Evolutionary conservation across 2,888 invertebrate species (phyloP), one percentile per base, ranked within the genome.

Genomic region (Drosophila kambysellisi): DNA sequence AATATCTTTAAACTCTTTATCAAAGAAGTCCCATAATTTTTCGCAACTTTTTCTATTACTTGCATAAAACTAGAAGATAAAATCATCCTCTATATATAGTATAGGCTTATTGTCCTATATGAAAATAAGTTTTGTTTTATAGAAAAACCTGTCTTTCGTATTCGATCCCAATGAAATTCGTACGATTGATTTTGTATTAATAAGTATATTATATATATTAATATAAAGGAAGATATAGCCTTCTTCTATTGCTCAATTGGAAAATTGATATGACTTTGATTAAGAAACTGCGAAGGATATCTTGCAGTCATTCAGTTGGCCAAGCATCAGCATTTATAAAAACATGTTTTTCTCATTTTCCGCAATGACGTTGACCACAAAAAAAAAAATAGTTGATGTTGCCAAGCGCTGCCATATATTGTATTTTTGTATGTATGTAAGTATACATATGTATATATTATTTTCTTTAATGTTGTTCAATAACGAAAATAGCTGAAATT

Each of bases 331-430:
- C 8, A 30, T 41, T 15, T 51, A 51, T 60, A 53, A 61, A 46
- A 54, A 58, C 66, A 57, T 52, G 30, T 56, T 59, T 71, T 51
- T 39, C 29, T 30, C 37, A 58, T 61, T 68, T 68, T 51, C 35
- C 41, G n/a, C 58, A 72, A 81, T 80, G 83, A 81, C 81, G 81
- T 74, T 81, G 83, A 77, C 74, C 74, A 66, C 70, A 64, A 72
- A 25, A 25, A 25, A 59, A 65, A 37, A 37, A 37, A 46, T 62
- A 72, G 58, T 82, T 65, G 74, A 73, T 66, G 83, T 82, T 80
- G 83, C 68, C 67, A 79, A 66, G 80, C 70, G 52, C 11, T 35
- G 64, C 58, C 57, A 65, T 70, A 54, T 66, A 48, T 56, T 37
- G n/a, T 3, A 11, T 4, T 37, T 37, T 37, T 37, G 12, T 29